A percentile compares a stretch with the other conserved stretches of the same genome.
These are phyloP conservation scores for Archilochus colubris DNA, from an alignment of 2,113 vertebrate genomes.

Conservation along the genomic window DNA sequence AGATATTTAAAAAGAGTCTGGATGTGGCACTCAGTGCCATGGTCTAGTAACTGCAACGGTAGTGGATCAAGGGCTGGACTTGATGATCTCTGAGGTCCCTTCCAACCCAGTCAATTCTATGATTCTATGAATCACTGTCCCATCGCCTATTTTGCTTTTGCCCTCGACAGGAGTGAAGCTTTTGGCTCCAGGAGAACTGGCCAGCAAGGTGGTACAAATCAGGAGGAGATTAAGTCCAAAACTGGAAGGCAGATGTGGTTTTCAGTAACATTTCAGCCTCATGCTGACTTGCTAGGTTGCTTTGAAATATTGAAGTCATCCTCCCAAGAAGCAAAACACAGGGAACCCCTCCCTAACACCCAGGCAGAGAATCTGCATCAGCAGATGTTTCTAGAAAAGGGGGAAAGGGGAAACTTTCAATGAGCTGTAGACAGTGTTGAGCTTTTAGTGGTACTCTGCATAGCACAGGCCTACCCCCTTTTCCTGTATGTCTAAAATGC, in stretches of 20 bases:
- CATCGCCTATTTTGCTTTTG: background rate
- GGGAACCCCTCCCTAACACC: background rate
- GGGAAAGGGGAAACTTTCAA: background rate
- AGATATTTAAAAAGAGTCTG: too few relatives aligned
- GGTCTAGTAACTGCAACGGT: too few relatives aligned
- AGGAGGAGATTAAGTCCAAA: background rate
- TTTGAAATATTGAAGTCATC: constrained; percentile 32
- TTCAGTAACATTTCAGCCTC: constrained; percentile 15
- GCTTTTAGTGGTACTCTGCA: background rate
- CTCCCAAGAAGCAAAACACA: background rate
- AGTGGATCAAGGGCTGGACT: too few relatives aligned
- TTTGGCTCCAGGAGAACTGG: constrained; percentile 3
- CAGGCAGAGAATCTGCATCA: constrained; percentile 25
- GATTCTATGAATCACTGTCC: background rate
- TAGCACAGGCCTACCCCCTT: background rate
- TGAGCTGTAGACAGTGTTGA: background rate
- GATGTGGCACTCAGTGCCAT: too few relatives aligned
- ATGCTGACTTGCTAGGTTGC: background rate
- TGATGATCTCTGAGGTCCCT: too few relatives aligned
- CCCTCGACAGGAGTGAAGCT: background rate
- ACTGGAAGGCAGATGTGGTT: constrained; percentile 25
- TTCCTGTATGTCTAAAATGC: background rate
- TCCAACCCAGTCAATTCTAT: too few relatives aligned
- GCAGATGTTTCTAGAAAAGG: constrained; percentile 12
- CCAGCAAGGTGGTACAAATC: background rate